Evolutionary conservation across 2,888 invertebrate species (phyloP).

Genomic region (Geophilus truncorum): DNA sequence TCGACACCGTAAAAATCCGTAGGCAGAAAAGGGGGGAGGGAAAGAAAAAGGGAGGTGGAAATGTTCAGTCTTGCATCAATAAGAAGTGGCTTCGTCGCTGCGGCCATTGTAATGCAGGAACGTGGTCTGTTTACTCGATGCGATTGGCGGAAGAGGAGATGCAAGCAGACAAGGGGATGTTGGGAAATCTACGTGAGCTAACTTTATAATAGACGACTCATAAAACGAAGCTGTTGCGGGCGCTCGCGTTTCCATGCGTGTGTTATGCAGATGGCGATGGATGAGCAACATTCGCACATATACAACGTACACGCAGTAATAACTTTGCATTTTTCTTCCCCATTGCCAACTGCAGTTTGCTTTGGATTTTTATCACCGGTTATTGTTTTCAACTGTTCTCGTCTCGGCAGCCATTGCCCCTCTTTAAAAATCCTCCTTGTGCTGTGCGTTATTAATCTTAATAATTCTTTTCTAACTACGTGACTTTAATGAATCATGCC

Average conservation of each 20-base stretch:
- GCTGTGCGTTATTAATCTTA: background rate
- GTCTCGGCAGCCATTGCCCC: background rate
- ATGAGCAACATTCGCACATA: slow-evolving; percentile 23
- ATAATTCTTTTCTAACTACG: background rate
- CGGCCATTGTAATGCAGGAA: slow-evolving; percentile 12
- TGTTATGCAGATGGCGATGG: slow-evolving; percentile 25
- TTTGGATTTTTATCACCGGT: slow-evolving; percentile 9
- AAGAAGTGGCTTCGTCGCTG: background rate
- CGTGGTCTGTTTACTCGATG: slow-evolving; percentile 23
- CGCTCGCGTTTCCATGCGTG: slow-evolving; percentile 9
- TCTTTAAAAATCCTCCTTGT: background rate
- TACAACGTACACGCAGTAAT: slow-evolving; percentile 6
- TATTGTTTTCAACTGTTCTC: slow-evolving; percentile 7
- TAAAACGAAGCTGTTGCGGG: slow-evolving; percentile 20
- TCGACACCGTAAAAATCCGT: slow-evolving; percentile 15
- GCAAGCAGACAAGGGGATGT: slow-evolving; percentile 11
- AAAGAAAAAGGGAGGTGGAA: background rate
- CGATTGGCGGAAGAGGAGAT: slow-evolving; percentile 21
- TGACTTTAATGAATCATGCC: no score
- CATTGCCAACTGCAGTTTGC: slow-evolving; percentile 13
- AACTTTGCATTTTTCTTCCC: slow-evolving; percentile 13
- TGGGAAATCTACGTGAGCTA: slow-evolving; percentile 17
- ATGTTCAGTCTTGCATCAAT: slow-evolving; percentile 22
- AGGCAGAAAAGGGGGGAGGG: background rate
- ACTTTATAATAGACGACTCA: slow-evolving; percentile 22